Evolutionary conservation across 2,888 invertebrate species (phyloP).

Genomic region (Aricia artaxerxes): DNA sequence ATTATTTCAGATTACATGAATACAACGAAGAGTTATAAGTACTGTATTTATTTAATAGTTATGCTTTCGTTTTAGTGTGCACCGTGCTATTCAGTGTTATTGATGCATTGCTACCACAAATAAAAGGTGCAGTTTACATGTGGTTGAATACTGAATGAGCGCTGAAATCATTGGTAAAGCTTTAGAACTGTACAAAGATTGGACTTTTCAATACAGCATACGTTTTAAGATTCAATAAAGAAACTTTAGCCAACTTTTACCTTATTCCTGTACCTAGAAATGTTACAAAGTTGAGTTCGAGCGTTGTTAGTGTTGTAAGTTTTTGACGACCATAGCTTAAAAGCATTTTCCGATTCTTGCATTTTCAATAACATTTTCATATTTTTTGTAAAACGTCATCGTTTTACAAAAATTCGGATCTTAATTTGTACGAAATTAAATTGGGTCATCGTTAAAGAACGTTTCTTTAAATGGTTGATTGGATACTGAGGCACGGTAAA

Average conservation of each 20-base stretch:
- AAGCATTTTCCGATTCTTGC: neutral
- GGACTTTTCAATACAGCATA: neutral
- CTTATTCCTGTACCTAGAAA: neutral
- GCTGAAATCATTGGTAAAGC: too few species aligned
- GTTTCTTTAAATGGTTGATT: neutral
- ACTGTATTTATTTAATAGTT: too few species aligned
- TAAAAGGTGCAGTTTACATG: neutral
- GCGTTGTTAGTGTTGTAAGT: conserved; percentile 13
- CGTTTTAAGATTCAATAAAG: neutral
- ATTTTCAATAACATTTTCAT: neutral
- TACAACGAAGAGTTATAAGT: too few species aligned
- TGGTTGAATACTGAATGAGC: neutral
- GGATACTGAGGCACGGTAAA: neutral
- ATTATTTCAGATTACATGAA: too few species aligned
- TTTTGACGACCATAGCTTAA: conserved; percentile 4
- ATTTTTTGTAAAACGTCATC: neutral
- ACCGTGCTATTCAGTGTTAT: neutral
- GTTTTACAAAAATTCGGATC: neutral
- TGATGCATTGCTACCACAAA: neutral
- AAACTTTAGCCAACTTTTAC: neutral
- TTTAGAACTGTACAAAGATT: neutral
- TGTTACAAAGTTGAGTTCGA: neutral
- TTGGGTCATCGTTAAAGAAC: conserved; percentile 17
- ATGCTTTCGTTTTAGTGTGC: neutral
- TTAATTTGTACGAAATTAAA: neutral